Evolutionary conservation across 1,140 invertebrate species (phyloP).

Genomic region (Cherax quadricarinatus): DNA sequence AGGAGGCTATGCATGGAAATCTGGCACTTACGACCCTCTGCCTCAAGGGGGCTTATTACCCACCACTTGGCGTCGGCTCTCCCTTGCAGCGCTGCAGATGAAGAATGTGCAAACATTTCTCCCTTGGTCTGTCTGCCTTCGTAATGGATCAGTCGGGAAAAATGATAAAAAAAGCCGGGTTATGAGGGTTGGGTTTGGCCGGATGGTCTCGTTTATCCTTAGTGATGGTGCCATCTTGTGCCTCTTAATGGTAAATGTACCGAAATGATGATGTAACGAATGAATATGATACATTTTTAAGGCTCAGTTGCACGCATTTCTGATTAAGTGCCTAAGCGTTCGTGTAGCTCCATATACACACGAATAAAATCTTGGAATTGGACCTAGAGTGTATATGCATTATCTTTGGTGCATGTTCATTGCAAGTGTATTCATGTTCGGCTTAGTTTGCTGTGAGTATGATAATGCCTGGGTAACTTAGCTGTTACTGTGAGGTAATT

Average conservation of each 20-base stretch:
- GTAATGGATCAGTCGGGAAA: conserved; percentile 63
- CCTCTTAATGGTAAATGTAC: background rate
- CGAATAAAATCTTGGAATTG: background rate
- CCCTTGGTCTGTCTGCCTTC: conserved; percentile 67
- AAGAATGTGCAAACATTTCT: conserved; percentile 71
- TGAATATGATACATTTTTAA: too few relatives aligned
- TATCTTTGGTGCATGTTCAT: too few relatives aligned
- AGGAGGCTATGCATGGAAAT: conserved; percentile 51
- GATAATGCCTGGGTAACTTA: too few relatives aligned
- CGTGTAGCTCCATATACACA: background rate
- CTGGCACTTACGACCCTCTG: conserved; percentile 43
- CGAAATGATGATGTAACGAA: too few relatives aligned
- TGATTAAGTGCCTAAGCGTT: background rate
- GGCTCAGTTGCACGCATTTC: background rate
- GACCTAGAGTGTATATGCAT: background rate
- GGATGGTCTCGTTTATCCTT: background rate
- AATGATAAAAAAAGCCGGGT: conserved; percentile 39
- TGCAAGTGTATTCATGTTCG: too few relatives aligned
- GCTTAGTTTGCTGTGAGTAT: too few relatives aligned
- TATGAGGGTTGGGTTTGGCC: conserved; percentile 46
- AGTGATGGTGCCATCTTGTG: conserved; percentile 34
- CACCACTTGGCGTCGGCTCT: conserved; percentile 37
- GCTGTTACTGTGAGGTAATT: too few relatives aligned
- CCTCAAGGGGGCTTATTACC: conserved; percentile 44
- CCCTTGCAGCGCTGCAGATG: conserved; percentile 65